Conservation (phyloP, 2,113 vertebrate species). For the Mormyrus lacerda region DNA sequence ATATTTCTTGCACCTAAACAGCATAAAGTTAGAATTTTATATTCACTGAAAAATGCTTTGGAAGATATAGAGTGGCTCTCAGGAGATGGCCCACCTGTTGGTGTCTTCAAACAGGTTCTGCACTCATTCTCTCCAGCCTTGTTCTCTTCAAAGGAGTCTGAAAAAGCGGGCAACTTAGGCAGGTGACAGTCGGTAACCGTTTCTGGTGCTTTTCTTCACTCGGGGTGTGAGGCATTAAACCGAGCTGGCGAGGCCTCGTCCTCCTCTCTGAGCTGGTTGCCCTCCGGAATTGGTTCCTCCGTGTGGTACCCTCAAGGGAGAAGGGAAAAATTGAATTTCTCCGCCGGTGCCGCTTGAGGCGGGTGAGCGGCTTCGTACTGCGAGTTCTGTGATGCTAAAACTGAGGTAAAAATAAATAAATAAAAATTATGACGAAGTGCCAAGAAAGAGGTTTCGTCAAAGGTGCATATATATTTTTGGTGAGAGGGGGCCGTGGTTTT, state of each 20-base stretch:
- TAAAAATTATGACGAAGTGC: background rate
- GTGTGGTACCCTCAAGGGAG: background rate
- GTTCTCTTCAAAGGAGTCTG: background rate
- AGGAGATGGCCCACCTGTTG: background rate
- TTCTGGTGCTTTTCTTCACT: background rate
- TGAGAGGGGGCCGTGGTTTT: background rate
- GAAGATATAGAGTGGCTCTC: background rate
- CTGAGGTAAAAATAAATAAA: slow-evolving; percentile 10
- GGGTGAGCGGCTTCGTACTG: background rate
- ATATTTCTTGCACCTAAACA: background rate
- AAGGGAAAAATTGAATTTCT: slow-evolving; percentile 9
- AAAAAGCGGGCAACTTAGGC: background rate
- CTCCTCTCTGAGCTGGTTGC: background rate
- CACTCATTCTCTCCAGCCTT: background rate
- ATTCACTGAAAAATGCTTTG: background rate
- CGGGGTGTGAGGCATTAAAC: background rate
- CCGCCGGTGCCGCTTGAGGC: background rate
- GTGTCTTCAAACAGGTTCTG: background rate
- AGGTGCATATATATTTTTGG: background rate
- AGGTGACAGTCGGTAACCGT: background rate
- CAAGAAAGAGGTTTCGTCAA: background rate
- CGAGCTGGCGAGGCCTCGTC: background rate
- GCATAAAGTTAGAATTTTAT: background rate
- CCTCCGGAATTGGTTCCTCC: slow-evolving; percentile 23
- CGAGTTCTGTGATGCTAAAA: background rate